phyloP scores from a whole-genome alignment of 1,140 invertebrate genomes.

The Drosophila pruinosa region DNA sequence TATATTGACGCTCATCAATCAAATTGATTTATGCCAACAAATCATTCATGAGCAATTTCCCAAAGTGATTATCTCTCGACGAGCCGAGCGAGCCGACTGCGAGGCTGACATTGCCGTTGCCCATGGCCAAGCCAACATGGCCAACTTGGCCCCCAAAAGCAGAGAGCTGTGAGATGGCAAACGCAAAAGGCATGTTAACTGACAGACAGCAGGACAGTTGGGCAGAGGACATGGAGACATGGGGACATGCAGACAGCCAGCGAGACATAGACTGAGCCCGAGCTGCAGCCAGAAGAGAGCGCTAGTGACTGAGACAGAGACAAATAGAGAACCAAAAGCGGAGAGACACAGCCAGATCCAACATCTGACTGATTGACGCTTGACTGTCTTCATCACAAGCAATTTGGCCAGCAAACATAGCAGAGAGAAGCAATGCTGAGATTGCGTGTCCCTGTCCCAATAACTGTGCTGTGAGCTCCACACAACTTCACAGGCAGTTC shows the following conservation, averaged over 20 bases:
- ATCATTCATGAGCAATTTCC: slow-evolving; percentile 82
- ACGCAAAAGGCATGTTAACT: slow-evolving; percentile 79
- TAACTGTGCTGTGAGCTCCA: slow-evolving; percentile 26
- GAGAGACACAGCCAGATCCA: slow-evolving; percentile 31
- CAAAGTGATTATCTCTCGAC: slow-evolving; percentile 81
- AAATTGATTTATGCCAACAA: slow-evolving; percentile 82
- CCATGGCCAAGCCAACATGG: too few relatives aligned
- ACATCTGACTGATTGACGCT: slow-evolving; percentile 44
- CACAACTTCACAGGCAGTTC: slow-evolving; percentile 72
- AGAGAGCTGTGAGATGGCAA: slow-evolving; percentile 52
- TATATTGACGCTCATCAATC: slow-evolving; percentile 79
- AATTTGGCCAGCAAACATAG: slow-evolving; percentile 76
- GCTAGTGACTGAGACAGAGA: slow-evolving; percentile 45
- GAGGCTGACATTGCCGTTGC: slow-evolving; percentile 23
- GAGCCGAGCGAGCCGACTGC: slow-evolving; percentile 38
- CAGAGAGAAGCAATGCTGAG: slow-evolving; percentile 51
- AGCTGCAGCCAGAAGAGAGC: slow-evolving; percentile 20
- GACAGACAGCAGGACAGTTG: slow-evolving; percentile 68
- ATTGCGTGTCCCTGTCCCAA: slow-evolving; percentile 60
- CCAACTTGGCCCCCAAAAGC: slow-evolving; percentile 17
- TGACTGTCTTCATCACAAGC: slow-evolving; percentile 80
- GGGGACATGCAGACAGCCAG: slow-evolving; percentile 21
- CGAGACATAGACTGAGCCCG: slow-evolving; percentile 42
- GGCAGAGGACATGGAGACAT: slow-evolving; percentile 26
- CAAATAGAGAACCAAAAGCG: slow-evolving; percentile 18